Evolutionary conservation across 2,113 vertebrate genomes (phyloP).

Genomic region (Rhadina sibilatrix): DNA sequence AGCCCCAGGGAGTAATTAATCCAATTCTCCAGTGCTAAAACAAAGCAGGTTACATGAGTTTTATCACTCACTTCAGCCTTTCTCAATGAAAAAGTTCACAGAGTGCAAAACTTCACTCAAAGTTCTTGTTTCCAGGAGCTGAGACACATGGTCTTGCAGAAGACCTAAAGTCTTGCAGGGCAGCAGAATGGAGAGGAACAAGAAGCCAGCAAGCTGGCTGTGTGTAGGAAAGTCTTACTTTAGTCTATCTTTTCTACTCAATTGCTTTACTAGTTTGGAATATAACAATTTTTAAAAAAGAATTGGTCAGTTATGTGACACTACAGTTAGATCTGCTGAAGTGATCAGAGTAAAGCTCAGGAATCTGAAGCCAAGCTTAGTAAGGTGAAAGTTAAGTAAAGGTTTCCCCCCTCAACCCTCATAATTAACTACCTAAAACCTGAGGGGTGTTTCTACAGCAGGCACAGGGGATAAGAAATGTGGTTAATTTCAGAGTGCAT

Average conservation of each 20-base stretch:
- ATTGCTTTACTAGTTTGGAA: not conserved
- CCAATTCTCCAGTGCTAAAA: not conserved
- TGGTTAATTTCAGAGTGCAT: not conserved
- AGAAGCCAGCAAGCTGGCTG: not conserved
- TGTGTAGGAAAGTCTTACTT: not conserved
- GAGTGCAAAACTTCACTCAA: not conserved
- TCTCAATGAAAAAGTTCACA: not conserved
- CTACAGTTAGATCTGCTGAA: not conserved
- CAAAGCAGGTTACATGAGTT: not conserved
- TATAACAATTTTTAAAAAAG: not conserved
- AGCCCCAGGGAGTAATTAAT: slow-evolving; percentile 17
- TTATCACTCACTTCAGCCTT: not conserved
- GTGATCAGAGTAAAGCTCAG: not conserved
- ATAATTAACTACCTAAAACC: not conserved
- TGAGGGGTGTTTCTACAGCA: not conserved
- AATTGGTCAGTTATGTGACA: not conserved
- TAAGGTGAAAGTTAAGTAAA: not conserved
- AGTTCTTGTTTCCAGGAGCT: not conserved
- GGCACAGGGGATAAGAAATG: not conserved
- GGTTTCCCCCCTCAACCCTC: not conserved
- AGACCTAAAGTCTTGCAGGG: not conserved
- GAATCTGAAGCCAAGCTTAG: not conserved
- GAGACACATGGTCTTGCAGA: not conserved
- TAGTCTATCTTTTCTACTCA: not conserved
- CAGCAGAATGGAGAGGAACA: not conserved